Conservation (phyloP, 2,888 invertebrate species). For the Trichacis sp. region DNA sequence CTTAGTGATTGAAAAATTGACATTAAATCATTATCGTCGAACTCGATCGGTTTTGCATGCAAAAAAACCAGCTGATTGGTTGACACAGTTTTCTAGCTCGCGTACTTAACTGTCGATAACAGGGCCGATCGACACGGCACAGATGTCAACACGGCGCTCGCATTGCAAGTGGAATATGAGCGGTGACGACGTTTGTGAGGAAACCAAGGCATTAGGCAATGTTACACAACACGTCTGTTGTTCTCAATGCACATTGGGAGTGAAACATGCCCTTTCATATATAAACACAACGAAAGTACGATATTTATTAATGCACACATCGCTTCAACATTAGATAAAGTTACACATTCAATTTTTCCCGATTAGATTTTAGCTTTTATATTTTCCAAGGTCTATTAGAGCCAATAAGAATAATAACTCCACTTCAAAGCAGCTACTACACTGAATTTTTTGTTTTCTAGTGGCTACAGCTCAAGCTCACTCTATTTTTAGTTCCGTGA, state of each 20-base stretch:
- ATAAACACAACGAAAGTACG: too few species aligned
- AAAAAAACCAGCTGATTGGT: neutral
- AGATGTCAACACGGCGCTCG: conserved; percentile 30
- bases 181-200: conserved; percentile 20
- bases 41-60: neutral
- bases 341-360: too few species aligned
- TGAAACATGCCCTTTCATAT: neutral
- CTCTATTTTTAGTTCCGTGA: neutral
- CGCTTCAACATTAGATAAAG: too few species aligned
- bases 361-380: too few species aligned
- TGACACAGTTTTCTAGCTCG: conserved; percentile 2
- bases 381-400: too few species aligned
- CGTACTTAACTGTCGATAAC: neutral
- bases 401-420: too few species aligned
- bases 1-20: too few species aligned
- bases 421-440: too few species aligned
- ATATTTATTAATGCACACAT: too few species aligned
- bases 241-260: neutral
- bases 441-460: neutral
- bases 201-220: neutral
- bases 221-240: conserved; percentile 2
- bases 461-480: neutral
- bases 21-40: too few species aligned
- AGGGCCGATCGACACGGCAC: neutral
- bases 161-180: conserved; percentile 10